Conservation (phyloP, 2,797 vertebrate genomes). For the Salarias fasciatus region DNA sequence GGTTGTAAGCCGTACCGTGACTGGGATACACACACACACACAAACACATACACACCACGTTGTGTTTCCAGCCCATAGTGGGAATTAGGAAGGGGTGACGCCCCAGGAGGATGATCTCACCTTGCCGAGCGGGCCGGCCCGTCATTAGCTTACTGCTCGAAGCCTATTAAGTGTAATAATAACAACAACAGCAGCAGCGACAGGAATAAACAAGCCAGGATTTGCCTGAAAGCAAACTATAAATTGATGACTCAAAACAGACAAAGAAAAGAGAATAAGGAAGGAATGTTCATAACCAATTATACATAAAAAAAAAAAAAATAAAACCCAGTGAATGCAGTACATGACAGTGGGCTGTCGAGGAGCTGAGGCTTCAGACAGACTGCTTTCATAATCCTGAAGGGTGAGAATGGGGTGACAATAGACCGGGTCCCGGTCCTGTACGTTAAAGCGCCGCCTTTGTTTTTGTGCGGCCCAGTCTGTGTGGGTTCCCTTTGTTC, state of each 20-base stretch:
- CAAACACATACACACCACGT: conserved; percentile 29
- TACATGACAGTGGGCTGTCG: too few relatives aligned
- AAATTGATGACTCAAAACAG: too few relatives aligned
- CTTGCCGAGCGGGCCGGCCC: conserved; percentile 48
- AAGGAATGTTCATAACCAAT: too few relatives aligned
- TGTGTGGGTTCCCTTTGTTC: conserved; percentile 59
- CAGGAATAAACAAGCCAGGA: conserved; percentile 2
- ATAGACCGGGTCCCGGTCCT: neutral
- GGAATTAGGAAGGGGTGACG: conserved; percentile 61
- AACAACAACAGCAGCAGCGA: conserved; percentile 20
- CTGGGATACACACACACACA: conserved; percentile 12
- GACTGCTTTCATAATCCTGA: too few relatives aligned
- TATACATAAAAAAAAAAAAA: too few relatives aligned
- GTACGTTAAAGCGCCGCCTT: conserved; percentile 20
- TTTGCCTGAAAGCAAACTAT: conserved; percentile 2
- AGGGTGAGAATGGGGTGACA: too few relatives aligned
- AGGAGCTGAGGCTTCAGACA: too few relatives aligned
- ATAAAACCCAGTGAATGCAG: too few relatives aligned
- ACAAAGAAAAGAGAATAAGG: too few relatives aligned
- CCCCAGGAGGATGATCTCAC: conserved; percentile 60
- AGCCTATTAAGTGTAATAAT: conserved; percentile 33
- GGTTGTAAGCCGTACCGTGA: conserved; percentile 24
- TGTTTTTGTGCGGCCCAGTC: conserved; percentile 26
- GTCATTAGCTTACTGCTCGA: conserved; percentile 49
- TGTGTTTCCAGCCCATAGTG: conserved; percentile 47